Percentiles rank a stretch among this genome's conserved stretches.
Evolutionary conservation across 1,140 invertebrate species (phyloP).

Genomic region (Lordiphosa stackelbergi): DNA sequence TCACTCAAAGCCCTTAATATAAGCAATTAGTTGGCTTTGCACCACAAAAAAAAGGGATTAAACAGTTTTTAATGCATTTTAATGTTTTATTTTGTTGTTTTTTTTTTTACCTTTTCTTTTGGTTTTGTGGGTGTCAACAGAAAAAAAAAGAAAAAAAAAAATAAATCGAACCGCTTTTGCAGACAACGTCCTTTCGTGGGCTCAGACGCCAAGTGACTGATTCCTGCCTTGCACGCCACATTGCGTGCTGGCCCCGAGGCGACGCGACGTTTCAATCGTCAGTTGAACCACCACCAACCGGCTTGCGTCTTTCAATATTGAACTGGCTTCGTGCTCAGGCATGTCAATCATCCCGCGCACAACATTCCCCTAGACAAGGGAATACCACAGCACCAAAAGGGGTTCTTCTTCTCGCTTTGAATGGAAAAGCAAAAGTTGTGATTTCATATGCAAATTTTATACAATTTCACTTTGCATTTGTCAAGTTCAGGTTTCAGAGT

Average conservation of each 20-base stretch:
- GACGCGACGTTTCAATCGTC: background rate
- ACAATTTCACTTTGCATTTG: conserved; percentile 33
- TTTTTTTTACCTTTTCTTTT: conserved; percentile 3
- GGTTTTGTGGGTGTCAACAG: background rate
- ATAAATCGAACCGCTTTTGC: background rate
- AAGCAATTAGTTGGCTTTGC: conserved; percentile 12
- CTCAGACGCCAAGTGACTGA: conserved; percentile 57
- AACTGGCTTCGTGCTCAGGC: too few species aligned
- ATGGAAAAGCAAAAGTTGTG: background rate
- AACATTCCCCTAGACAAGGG: conserved; percentile 7
- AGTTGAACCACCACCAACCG: background rate
- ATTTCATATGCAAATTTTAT: conserved; percentile 30
- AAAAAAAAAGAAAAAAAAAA: background rate
- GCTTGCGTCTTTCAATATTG: conserved; percentile 11
- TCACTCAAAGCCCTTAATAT: conserved; percentile 28
- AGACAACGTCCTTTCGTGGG: conserved; percentile 32
- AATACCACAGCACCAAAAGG: too few species aligned
- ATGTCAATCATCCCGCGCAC: background rate
- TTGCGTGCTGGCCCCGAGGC: conserved; percentile 38
- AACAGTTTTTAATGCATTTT: conserved; percentile 43
- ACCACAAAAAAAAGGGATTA: background rate
- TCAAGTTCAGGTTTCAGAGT: conserved; percentile 36
- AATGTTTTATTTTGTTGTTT: conserved; percentile 26
- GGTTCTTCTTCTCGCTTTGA: too few species aligned
- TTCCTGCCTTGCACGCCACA: conserved; percentile 39